A percentile compares a stretch with the other conserved stretches of the same genome.
These are phyloP conservation scores for Gryon sp. DNA, from an alignment of 1,140 invertebrate genomes.

Conservation along the genomic window DNA sequence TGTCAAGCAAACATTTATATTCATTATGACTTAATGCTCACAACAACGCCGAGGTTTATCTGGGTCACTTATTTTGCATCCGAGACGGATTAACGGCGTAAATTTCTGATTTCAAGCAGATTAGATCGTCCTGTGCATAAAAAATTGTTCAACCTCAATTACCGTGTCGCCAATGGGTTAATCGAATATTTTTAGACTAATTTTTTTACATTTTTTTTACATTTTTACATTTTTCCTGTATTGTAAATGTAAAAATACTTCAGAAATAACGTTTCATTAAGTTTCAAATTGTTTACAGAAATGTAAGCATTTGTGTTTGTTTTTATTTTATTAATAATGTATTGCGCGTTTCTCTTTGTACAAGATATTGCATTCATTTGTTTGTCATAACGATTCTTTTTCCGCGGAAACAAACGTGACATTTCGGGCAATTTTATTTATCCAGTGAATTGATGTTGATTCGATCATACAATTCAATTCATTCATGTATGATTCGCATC, in stretches of 20 bases:
- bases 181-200: too few relatives aligned
- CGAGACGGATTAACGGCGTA: slow-evolving; percentile 28
- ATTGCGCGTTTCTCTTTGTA: too few relatives aligned
- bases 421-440: slow-evolving; percentile 21
- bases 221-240: too few relatives aligned
- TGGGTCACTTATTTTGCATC: slow-evolving; percentile 46
- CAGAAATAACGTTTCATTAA: too few relatives aligned
- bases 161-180: too few relatives aligned
- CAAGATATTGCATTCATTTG: not conserved
- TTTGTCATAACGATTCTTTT: slow-evolving; percentile 6
- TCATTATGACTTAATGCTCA: slow-evolving; percentile 53
- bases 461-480: slow-evolving; percentile 9
- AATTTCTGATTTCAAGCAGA: slow-evolving; percentile 16
- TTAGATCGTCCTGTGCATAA: not conserved
- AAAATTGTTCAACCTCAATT: not conserved
- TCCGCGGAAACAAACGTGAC: slow-evolving; percentile 7
- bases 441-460: slow-evolving; percentile 2
- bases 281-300: too few relatives aligned
- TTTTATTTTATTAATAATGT: not conserved
- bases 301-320: too few relatives aligned
- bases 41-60: slow-evolving; percentile 25
- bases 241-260: too few relatives aligned
- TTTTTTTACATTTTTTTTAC: too few relatives aligned
- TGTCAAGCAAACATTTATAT: slow-evolving; percentile 56
- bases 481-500: not conserved